These are phyloP conservation scores for Aleiodes sp. DNA, from an alignment of 1,140 invertebrate species.

Conservation along the genomic window DNA sequence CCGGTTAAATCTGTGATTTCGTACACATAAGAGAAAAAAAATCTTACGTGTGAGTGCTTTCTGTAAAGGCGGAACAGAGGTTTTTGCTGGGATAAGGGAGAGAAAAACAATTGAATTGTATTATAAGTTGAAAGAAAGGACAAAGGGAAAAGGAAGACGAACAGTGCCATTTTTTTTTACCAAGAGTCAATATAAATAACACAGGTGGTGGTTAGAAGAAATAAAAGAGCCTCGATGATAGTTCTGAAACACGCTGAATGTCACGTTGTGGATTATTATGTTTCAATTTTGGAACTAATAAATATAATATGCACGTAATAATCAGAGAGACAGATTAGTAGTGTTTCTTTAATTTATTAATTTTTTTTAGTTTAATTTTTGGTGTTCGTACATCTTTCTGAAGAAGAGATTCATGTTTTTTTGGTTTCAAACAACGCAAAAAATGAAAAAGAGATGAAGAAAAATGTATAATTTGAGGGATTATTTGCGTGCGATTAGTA, in stretches of 20 bases:
- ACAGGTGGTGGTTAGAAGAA: slow-evolving; percentile 6
- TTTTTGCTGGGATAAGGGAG: not conserved
- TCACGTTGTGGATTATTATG: slow-evolving; percentile 18
- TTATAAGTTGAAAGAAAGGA: too few species aligned
- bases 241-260: slow-evolving; percentile 24
- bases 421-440: not conserved
- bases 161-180: too few species aligned
- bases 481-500: too few species aligned
- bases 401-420: not conserved
- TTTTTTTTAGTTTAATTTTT: slow-evolving; percentile 11
- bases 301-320: slow-evolving; percentile 30
- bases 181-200: not conserved
- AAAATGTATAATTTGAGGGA: too few species aligned
- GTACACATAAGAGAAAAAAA: too few species aligned
- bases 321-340: slow-evolving; percentile 28
- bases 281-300: slow-evolving; percentile 1
- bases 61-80: too few species aligned
- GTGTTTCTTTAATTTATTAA: not conserved
- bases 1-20: not conserved
- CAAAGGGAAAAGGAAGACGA: too few species aligned
- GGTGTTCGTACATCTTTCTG: slow-evolving; percentile 3
- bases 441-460: too few species aligned
- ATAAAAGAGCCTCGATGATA: slow-evolving; percentile 30
- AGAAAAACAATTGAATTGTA: too few species aligned
- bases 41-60: too few species aligned